phyloP scores from a whole-genome alignment of 2,113 vertebrate species.

The Tricholaema leucomelas region DNA sequence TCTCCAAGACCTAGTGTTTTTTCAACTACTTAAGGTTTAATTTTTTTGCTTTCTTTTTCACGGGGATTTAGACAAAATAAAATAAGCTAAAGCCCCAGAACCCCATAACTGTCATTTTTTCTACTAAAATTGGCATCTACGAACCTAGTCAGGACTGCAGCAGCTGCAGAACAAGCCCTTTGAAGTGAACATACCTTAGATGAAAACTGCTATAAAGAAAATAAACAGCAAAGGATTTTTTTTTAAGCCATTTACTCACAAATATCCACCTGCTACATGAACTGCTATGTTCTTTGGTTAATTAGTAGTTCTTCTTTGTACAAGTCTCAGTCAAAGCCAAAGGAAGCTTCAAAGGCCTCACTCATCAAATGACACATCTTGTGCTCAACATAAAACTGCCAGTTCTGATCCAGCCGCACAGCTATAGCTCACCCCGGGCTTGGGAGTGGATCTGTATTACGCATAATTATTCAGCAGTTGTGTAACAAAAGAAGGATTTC shows the following conservation, averaged over 20 bases:
- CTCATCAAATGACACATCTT: not conserved
- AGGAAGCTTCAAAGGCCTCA: conserved; percentile 19
- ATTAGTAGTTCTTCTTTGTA: conserved; percentile 21
- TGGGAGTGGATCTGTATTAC: not conserved
- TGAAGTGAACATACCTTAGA: conserved; percentile 20
- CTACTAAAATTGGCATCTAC: conserved; percentile 27
- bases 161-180: not conserved
- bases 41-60: not conserved
- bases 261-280: not conserved
- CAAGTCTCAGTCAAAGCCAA: not conserved
- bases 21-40: not conserved
- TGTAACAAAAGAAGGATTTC: not conserved
- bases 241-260: not conserved
- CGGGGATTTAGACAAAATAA: not conserved
- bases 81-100: not conserved
- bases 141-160: not conserved
- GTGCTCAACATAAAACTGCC: not conserved
- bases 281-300: not conserved
- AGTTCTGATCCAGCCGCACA: not conserved
- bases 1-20: not conserved
- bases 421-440: not conserved
- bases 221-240: not conserved
- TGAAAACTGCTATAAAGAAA: not conserved
- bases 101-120: not conserved
- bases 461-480: not conserved